A percentile compares a stretch with the other conserved stretches of the same genome.
Conservation (phyloP, 2,888 invertebrate genomes). For the Carcina quercana region DNA sequence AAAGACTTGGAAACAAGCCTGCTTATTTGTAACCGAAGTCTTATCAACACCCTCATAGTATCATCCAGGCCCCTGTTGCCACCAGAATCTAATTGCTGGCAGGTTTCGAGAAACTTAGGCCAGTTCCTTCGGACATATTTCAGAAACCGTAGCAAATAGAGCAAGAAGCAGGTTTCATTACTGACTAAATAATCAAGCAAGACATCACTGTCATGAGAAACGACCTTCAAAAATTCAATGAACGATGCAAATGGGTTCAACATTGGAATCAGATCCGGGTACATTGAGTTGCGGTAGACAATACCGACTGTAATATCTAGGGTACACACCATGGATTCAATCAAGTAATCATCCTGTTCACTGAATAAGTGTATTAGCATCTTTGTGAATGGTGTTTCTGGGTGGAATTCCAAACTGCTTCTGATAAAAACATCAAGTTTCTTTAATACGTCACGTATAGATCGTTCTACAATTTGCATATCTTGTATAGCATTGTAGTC, state of each 20-base stretch:
- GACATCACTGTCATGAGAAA: constrained; percentile 87
- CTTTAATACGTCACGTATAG: constrained; percentile 87
- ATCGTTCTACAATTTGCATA: constrained; percentile 90
- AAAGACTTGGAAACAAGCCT: constrained; percentile 86
- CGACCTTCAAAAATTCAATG: constrained; percentile 88
- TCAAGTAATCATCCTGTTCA: constrained; percentile 92
- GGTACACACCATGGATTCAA: constrained; percentile 94
- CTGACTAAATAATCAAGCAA: constrained; percentile 89
- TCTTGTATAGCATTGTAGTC: constrained; percentile 92
- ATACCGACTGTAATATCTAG: constrained; percentile 91
- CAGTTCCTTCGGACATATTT: constrained; percentile 90
- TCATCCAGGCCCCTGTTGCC: constrained; percentile 79
- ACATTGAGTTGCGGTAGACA: constrained; percentile 86
- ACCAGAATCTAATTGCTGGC: constrained; percentile 76
- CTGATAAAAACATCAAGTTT: constrained; percentile 89
- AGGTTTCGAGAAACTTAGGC: constrained; percentile 86
- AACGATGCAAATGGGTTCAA: constrained; percentile 91
- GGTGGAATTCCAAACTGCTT: constrained; percentile 87
- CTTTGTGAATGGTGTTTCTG: constrained; percentile 90
- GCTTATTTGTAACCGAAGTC: constrained; percentile 86
- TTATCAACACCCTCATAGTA: constrained; percentile 88
- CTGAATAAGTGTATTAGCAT: constrained; percentile 91
- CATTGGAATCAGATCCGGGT: constrained; percentile 86
- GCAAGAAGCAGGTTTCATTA: constrained; percentile 91
- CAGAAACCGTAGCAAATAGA: constrained; percentile 87